Evolutionary conservation across 2,888 invertebrate species (phyloP).

Genomic region (Limnephilus marmoratus): DNA sequence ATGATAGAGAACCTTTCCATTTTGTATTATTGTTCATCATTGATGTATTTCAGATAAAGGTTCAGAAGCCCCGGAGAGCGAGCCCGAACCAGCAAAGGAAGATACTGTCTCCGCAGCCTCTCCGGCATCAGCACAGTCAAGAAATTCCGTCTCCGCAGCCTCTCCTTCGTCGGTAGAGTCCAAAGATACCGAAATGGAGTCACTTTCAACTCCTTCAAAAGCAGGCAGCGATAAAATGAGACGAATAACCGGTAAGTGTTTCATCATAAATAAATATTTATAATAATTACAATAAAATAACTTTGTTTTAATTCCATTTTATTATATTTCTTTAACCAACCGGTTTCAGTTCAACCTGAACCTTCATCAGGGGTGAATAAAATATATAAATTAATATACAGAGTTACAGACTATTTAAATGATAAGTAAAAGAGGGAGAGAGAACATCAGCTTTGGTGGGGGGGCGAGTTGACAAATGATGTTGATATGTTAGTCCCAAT

Average conservation of each 20-base stretch:
- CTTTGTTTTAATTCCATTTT: no score
- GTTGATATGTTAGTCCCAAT: no score
- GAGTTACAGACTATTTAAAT: no score
- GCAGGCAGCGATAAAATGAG: constrained; percentile 49
- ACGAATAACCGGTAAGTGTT: constrained; percentile 54
- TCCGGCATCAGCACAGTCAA: constrained; percentile 15
- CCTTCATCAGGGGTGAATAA: no score
- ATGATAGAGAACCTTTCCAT: neutral
- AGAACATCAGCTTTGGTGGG: no score
- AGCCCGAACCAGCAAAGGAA: constrained; percentile 8
- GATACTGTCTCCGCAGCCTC: constrained; percentile 24
- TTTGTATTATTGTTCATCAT: no score
- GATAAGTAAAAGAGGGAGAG: no score
- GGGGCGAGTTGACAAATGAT: no score
- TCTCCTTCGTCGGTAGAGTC: constrained; percentile 39
- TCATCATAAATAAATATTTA: neutral
- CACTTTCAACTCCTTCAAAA: constrained; percentile 24
- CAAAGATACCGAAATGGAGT: neutral
- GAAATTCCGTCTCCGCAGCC: neutral
- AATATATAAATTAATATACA: no score
- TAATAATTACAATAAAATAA: no score
- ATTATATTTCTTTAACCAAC: no score
- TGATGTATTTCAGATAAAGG: constrained; percentile 5
- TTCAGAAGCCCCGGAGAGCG: constrained; percentile 7
- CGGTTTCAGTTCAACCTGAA: no score